phyloP scores from a whole-genome alignment of 2,797 vertebrate genomes.

The Epinephelus awoara region DNA sequence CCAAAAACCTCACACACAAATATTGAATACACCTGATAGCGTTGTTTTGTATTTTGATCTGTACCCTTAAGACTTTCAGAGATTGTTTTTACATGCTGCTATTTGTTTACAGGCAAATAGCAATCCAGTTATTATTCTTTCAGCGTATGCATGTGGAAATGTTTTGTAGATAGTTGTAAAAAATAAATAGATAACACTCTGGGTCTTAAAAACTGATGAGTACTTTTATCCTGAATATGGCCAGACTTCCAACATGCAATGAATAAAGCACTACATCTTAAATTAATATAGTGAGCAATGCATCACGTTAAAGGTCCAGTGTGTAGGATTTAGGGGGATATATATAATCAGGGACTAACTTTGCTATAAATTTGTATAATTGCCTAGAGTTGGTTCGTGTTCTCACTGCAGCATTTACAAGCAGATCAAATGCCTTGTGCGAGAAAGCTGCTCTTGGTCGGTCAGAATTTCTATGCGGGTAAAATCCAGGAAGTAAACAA shows the following conservation, averaged over 20 bases:
- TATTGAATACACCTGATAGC: not conserved
- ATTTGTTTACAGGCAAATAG: not conserved
- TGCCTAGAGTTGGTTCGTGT: too few species aligned
- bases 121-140: not conserved
- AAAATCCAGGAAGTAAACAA: too few species aligned
- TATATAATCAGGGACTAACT: too few species aligned
- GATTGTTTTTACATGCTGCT: not conserved
- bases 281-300: not conserved
- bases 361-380: too few species aligned
- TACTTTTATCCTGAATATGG: not conserved
- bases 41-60: not conserved
- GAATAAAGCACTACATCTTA: not conserved
- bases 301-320: not conserved
- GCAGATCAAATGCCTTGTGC: too few species aligned
- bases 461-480: too few species aligned
- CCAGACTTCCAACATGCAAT: not conserved
- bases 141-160: not conserved
- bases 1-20: conserved; percentile 1
- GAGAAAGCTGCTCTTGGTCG: too few species aligned
- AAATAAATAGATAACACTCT: not conserved
- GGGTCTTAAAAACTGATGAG: not conserved
- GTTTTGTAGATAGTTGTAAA: not conserved
- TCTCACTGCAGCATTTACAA: too few species aligned
- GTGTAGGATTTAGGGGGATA: too few species aligned
- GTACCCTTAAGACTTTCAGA: not conserved